phyloP scores from a whole-genome alignment of 2,797 vertebrate species.

The Orestias chungarensis region DNA sequence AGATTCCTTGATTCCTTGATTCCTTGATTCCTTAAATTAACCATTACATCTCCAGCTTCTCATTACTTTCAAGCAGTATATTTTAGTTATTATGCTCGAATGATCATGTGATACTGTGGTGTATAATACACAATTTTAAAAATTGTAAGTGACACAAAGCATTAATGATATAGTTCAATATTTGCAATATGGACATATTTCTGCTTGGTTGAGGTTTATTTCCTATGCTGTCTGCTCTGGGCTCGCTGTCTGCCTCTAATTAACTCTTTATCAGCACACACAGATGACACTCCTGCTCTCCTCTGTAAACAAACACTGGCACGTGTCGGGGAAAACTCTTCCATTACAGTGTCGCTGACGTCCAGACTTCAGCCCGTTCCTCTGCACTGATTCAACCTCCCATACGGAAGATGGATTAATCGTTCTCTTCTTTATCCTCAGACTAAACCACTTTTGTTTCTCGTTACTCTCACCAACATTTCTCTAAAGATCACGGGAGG shows the following conservation, averaged over 20 bases:
- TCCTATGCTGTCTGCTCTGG: neutral
- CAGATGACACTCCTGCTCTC: conserved; percentile 51
- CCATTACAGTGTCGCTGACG: conserved; percentile 34
- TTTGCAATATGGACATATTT: neutral
- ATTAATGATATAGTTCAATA: neutral
- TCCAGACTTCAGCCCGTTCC: conserved; percentile 29
- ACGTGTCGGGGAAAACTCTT: conserved; percentile 37
- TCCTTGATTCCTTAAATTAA: too few species aligned
- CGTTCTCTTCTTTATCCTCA: conserved; percentile 20
- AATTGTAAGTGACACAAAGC: neutral
- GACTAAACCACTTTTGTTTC: neutral
- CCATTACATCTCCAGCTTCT: neutral
- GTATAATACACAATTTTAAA: neutral
- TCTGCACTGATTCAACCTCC: conserved; percentile 17
- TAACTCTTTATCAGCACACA: conserved; percentile 53
- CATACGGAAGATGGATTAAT: conserved; percentile 15
- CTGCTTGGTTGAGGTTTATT: neutral
- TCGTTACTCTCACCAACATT: neutral
- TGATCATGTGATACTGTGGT: neutral
- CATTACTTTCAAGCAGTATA: neutral
- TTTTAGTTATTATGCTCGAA: neutral
- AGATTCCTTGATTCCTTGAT: too few species aligned
- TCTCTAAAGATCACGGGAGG: neutral
- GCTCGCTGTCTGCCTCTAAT: conserved; percentile 42
- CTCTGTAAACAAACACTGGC: conserved; percentile 59